Evolutionary conservation across 2,888 invertebrate species (phyloP), one percentile per base, ranked within the genome.

Genomic region (Xiphydria camelus): DNA sequence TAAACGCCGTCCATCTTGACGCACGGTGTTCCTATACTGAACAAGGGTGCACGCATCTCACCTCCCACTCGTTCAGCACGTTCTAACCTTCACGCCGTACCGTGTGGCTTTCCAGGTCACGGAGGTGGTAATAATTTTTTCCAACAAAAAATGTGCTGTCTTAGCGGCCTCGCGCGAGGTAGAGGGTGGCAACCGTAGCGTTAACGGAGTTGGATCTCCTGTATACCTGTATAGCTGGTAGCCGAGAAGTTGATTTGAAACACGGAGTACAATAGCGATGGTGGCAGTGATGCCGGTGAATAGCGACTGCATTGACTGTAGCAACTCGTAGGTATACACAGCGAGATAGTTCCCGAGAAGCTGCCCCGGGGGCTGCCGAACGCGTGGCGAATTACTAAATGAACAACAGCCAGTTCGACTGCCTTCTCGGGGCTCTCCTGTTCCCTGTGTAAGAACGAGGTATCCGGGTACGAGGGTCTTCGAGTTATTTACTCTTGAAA

Each of bases 311-410:
- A 12, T 12, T 6, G 12, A 7, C 29, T 29, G 15, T 12, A 29
- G 29, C 29, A 15, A 29, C 12, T 29, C 5, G 29, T 29, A 7
- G 34, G 15, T 18, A n/a, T n/a, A n/a, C n/a, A n/a, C n/a, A 18
- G 34, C 15, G 34, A 15, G 34, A 15, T 10, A 34, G 15, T 34
- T 34, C 34, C 34, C 15, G 34, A 18, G 34, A 34, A 34, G 18
- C 34, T 18, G 18, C 34, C 58, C 60, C 57, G 41, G 50, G 59
- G 60, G 55, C 50, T 40, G 44, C 49, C 40, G 51, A 53, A 48
- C 61, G 63, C 62, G 63, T 63, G 61, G 58, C 63, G 61, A 63
- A 63, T 63, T 56, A 58, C 52, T 63, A 63, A 63, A 63, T 63
- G 63, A 63, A 59, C 61, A 59, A 53, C 58, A 49, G 33, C 41